Evolutionary conservation across 2,113 vertebrate species (phyloP), one percentile per base, ranked within the genome.

Genomic region (Catagonus wagneri): DNA sequence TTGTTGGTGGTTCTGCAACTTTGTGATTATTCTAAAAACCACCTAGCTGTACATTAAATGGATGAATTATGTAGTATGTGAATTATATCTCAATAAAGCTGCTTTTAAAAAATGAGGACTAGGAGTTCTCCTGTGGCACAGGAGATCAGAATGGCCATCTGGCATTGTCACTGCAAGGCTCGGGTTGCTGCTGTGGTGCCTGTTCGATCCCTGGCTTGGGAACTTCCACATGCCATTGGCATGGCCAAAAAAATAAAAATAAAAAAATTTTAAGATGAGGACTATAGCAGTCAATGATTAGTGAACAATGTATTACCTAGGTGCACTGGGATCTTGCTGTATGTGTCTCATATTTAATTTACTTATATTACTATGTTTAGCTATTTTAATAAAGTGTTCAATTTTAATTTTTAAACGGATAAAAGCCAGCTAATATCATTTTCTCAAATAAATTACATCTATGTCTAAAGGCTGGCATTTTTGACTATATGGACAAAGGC

Each of bases 371-470:
- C 58, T 95, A 81, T 69, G 32, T 39, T 76, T 87, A 72, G 16
- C 69, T 75, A 89, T 72, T 92, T 90, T 86, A 90, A 93, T n/a
- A 78, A 94, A 74, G 39, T n/a, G 29, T 58, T 93, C 16, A 56
- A 39, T 85, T 91, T 90, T 50, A 93, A 71, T 89, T 90, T 83
- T 83, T 1, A 78, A 61, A 69, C 58, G 27, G 11, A 83, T 65
- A 72, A 83, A 93, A 86, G 22, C 50, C 19, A 95, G n/a, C 27
- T 86, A 88, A 74, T 85, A 89, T 65, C 3, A 50, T 80, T 92
- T 89, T 92, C 15, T 69, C 36, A 86, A 94, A 74, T 92, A 80
- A 83, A 96, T 52, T 83, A 19, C 19, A 87, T 90, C 7, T 90
- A 27, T 94, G 44, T 90, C 58, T 89, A 83, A 90, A 79, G 36